These are phyloP conservation scores for Eulimnadia texana DNA, from an alignment of 1,140 invertebrate genomes.

Conservation along the genomic window DNA sequence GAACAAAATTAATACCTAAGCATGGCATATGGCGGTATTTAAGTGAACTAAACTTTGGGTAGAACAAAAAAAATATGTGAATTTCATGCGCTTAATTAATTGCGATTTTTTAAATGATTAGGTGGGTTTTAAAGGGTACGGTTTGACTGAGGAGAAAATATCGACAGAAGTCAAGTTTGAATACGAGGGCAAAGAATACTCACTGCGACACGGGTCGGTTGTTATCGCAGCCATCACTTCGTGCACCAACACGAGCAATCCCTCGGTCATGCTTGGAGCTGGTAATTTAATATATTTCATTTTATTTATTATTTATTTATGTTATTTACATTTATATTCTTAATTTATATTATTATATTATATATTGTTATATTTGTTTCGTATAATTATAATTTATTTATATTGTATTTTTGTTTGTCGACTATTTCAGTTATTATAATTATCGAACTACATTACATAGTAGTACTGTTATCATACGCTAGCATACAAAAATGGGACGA, in stretches of 20 bases:
- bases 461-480: too few relatives aligned
- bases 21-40: too few relatives aligned
- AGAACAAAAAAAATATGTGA: too few relatives aligned
- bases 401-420: too few relatives aligned
- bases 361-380: not conserved
- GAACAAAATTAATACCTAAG: too few relatives aligned
- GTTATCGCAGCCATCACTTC: slow-evolving; percentile 95
- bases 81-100: too few relatives aligned
- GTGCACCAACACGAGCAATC: slow-evolving; percentile 96
- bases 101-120: too few relatives aligned
- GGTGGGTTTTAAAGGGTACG: slow-evolving; percentile 93
- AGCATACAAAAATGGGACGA: too few relatives aligned
- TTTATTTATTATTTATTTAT: not conserved
- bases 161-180: slow-evolving; percentile 51
- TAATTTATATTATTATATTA: not conserved
- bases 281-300: slow-evolving; percentile 33
- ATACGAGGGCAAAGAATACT: slow-evolving; percentile 66
- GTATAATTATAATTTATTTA: not conserved
- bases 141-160: slow-evolving; percentile 52
- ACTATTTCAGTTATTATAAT: slow-evolving; percentile 4
- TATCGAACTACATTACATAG: too few relatives aligned
- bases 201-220: slow-evolving; percentile 79
- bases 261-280: slow-evolving; percentile 91
- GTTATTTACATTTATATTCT: too few relatives aligned
- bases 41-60: too few relatives aligned